Evolutionary conservation across 2,797 vertebrate genomes (phyloP), one percentile per base, ranked within the genome.

Genomic region (Miichthys miiuy): DNA sequence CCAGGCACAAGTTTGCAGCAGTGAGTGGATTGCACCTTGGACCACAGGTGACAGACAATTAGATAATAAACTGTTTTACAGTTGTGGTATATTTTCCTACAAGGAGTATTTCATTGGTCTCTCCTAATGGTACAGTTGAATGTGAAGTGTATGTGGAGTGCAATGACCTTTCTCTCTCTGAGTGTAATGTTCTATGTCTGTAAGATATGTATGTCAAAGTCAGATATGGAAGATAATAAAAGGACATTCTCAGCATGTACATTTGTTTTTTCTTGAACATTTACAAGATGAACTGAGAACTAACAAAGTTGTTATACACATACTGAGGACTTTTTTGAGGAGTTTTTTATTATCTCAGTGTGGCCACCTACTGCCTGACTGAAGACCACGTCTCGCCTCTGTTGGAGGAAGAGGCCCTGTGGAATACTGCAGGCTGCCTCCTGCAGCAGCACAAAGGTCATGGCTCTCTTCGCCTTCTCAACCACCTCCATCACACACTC

Each of bases 381-480:
- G 90, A 99, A 99, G 92, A 99, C 97, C 2, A 98, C 87, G 23
- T 99, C 98, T 87, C 97, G 95, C 80, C 98, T 96, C 66, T 98
- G 95, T 0, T 97, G 97, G 56, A 99, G 96, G 90, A 96, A 92
- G 86, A 98, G 93, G 66, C 97, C 97, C 79, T 98, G 97, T n/a
- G 97, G 96, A 81, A 97, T 92, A 83, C 96, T 97, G 89, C 97
- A 98, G 1, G 96, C 97, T 0, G 98, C 96, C 58, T 99, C 98
- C 91, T 99, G 98, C 48, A 99, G 96, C 63, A 99, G 95, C 78
- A 99, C 96, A 71, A 99, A 99, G 0, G 96, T 97, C 97, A 99
- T 96, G 6, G 97, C 98, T 82, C 96, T 96, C 90, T 94, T 97
- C 0, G 98, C 98, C 75, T 96, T 95, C 62, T 95, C 96, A 80